phyloP scores from a whole-genome alignment of 1,140 invertebrate species.

The Cyphomyrmex costatus region DNA sequence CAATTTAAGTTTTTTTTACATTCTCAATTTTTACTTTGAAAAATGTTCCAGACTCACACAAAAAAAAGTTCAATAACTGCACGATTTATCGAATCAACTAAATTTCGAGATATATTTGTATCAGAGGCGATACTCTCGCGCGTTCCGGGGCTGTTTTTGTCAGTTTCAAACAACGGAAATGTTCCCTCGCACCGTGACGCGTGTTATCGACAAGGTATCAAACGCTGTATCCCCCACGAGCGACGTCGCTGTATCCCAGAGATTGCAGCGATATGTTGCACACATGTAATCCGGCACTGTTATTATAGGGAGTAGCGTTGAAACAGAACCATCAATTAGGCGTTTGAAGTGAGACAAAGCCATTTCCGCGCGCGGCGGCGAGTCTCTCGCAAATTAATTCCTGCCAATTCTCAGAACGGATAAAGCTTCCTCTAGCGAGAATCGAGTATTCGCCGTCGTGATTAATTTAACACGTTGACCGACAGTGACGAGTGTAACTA shows the following conservation, averaged over 20 bases:
- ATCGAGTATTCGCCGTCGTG: constrained; percentile 38
- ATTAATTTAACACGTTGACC: constrained; percentile 59
- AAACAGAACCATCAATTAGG: constrained; percentile 52
- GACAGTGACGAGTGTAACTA: constrained; percentile 48
- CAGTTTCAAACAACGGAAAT: constrained; percentile 47
- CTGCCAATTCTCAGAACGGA: constrained; percentile 57
- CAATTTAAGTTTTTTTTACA: neutral
- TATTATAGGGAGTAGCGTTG: constrained; percentile 28
- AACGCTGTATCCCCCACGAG: constrained; percentile 28
- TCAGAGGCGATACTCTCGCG: constrained; percentile 36
- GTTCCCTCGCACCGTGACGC: constrained; percentile 10
- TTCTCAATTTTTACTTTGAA: neutral
- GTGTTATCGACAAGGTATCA: constrained; percentile 60
- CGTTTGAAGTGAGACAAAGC: constrained; percentile 35
- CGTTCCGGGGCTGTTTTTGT: constrained; percentile 31
- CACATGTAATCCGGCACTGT: constrained; percentile 24
- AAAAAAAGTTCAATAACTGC: constrained; percentile 9
- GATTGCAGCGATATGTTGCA: constrained; percentile 45
- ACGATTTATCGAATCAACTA: constrained; percentile 21
- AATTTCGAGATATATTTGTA: constrained; percentile 13
- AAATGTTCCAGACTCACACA: neutral
- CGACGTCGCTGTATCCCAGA: constrained; percentile 23
- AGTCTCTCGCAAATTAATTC: constrained; percentile 50
- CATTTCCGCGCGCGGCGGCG: constrained; percentile 34
- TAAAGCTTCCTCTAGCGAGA: constrained; percentile 51